Evolutionary conservation across 2,113 vertebrate species (phyloP).

Genomic region (Saiga tatarica): DNA sequence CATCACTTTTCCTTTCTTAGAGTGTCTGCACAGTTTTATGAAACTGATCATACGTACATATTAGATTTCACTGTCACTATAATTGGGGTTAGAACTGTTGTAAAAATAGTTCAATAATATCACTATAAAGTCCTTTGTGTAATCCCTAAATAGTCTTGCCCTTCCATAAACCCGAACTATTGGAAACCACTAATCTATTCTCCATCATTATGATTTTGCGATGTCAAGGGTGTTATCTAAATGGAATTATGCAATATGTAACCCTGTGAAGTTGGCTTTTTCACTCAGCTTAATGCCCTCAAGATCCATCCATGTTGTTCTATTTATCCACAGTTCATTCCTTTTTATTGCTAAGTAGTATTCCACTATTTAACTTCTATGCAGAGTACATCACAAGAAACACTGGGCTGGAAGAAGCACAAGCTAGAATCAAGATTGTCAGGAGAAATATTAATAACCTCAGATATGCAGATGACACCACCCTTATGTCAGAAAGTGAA

Average conservation of each 20-base stretch:
- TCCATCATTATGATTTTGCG: background rate
- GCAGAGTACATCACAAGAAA: no score
- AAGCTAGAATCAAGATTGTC: no score
- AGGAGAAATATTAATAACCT: no score
- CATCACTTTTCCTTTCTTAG: background rate
- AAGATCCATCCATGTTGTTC: background rate
- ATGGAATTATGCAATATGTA: background rate
- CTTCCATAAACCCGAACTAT: background rate
- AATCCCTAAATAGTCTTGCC: background rate
- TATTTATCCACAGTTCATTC: background rate
- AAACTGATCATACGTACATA: background rate
- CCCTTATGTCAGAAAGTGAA: no score
- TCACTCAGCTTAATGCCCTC: background rate
- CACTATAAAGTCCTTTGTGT: background rate
- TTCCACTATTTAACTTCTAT: background rate
- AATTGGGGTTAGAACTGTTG: background rate
- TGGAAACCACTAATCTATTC: background rate
- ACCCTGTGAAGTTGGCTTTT: background rate
- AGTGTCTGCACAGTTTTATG: background rate
- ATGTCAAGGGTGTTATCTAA: background rate
- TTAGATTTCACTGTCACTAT: background rate
- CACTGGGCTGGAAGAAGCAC: no score
- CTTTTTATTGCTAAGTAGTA: background rate
- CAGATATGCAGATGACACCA: no score
- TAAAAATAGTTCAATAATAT: background rate